These are phyloP conservation scores for Frankliniella intonsa DNA, from an alignment of 2,888 invertebrate genomes.

Conservation along the genomic window DNA sequence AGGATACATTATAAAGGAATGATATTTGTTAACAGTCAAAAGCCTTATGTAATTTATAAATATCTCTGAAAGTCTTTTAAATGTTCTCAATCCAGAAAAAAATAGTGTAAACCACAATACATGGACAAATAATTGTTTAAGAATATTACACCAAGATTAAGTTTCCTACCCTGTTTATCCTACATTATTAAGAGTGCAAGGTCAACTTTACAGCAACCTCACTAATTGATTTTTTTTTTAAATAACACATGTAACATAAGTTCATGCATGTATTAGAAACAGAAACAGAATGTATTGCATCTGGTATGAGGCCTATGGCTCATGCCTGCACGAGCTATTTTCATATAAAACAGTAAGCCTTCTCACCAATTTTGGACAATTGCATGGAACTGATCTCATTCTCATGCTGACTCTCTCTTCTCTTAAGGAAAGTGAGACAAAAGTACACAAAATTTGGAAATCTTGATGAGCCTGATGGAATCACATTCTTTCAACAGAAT, in stretches of 20 bases:
- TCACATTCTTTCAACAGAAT: not conserved
- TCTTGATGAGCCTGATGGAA: not conserved
- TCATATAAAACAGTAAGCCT: not conserved
- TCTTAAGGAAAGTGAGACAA: not conserved
- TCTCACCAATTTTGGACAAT: not conserved
- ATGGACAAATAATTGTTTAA: not conserved
- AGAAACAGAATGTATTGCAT: not conserved
- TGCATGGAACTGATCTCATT: not conserved
- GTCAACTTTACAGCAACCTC: not conserved
- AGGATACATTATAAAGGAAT: not conserved
- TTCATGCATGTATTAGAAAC: not conserved
- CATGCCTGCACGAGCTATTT: not conserved
- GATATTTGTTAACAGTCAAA: not conserved
- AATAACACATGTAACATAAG: not conserved
- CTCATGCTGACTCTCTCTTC: not conserved
- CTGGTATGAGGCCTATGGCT: not conserved
- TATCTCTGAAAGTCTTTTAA: not conserved
- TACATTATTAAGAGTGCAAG: not conserved
- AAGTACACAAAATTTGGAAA: not conserved
- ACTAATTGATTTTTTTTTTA: slow-evolving; percentile 15
- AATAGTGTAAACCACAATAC: not conserved
- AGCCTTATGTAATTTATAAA: not conserved
- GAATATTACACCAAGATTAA: not conserved
- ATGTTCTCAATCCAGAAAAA: not conserved
- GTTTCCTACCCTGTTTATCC: slow-evolving; percentile 9